A percentile compares a stretch with the other conserved stretches of the same genome.
Evolutionary conservation across 2,797 vertebrate species (phyloP).

Genomic region (Amazona ochrocephala): DNA sequence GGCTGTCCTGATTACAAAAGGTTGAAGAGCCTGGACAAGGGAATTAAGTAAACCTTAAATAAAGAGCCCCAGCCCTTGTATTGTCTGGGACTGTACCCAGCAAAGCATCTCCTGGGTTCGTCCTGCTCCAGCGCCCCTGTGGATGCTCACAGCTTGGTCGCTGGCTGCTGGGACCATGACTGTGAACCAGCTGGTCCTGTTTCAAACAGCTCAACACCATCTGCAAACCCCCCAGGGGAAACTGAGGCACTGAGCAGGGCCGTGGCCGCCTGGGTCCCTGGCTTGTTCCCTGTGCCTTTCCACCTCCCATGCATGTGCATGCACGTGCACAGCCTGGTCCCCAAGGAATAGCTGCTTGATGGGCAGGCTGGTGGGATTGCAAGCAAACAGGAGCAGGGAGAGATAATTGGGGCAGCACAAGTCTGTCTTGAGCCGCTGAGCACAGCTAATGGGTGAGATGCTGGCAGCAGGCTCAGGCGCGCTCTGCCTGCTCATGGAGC

Average conservation of each 20-base stretch:
- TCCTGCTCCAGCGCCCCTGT: background rate
- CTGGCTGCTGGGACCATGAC: background rate
- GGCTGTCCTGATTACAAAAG: background rate
- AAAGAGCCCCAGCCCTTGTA: background rate
- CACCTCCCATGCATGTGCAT: rapidly evolving
- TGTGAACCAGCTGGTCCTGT: conserved; percentile 8
- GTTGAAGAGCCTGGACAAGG: background rate
- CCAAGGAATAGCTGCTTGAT: background rate
- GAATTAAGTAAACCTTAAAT: background rate
- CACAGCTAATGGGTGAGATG: background rate
- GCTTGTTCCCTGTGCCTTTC: background rate
- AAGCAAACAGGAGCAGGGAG: background rate
- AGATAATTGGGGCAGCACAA: conserved; percentile 1
- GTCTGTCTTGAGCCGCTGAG: background rate
- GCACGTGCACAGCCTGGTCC: background rate
- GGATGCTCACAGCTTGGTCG: background rate
- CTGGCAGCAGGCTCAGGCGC: background rate
- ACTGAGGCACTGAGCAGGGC: background rate
- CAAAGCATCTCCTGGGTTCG: background rate
- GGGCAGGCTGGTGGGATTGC: conserved; percentile 29
- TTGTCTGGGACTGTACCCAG: background rate
- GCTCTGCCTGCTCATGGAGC: background rate
- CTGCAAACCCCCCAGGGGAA: conserved; percentile 3
- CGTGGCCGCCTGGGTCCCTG: conserved; percentile 18
- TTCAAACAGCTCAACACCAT: conserved; percentile 27